Conservation (phyloP, 2,113 vertebrate genomes). For the Tricholaema leucomelas region DNA sequence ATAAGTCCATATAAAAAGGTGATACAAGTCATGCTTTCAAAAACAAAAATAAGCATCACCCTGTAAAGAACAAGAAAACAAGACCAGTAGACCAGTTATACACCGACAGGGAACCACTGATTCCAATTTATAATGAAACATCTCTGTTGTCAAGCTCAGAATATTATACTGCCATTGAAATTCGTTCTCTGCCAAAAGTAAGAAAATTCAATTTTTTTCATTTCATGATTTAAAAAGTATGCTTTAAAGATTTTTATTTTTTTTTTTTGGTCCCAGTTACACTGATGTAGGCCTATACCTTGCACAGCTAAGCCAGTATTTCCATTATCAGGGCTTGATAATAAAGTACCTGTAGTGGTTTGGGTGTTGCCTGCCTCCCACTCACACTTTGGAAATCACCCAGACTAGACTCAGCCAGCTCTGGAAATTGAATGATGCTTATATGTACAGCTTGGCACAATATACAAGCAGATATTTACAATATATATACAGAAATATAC, state of each 20-base stretch:
- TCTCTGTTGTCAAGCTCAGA: neutral
- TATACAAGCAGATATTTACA: too few relatives aligned
- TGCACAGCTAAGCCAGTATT: conserved; percentile 9
- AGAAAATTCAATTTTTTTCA: conserved; percentile 28
- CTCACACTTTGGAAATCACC: too few relatives aligned
- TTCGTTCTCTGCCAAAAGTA: conserved; percentile 10
- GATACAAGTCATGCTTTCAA: neutral
- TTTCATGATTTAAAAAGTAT: conserved; percentile 45
- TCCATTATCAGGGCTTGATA: conserved; percentile 25
- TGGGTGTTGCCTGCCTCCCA: too few relatives aligned
- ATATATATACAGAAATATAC: too few relatives aligned
- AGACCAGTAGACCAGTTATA: neutral
- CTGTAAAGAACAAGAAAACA: neutral
- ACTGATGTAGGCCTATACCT: neutral
- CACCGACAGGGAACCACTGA: neutral
- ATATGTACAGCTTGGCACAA: too few relatives aligned
- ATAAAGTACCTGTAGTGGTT: too few relatives aligned
- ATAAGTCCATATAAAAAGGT: neutral
- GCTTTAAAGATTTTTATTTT: neutral
- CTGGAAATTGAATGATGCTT: too few relatives aligned
- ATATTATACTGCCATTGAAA: neutral
- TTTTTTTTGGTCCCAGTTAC: neutral
- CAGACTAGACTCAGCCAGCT: too few relatives aligned
- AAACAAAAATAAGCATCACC: neutral
- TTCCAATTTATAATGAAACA: conserved; percentile 15